Evolutionary conservation across 1,140 invertebrate genomes (phyloP).

Genomic region (Manduca sexta): DNA sequence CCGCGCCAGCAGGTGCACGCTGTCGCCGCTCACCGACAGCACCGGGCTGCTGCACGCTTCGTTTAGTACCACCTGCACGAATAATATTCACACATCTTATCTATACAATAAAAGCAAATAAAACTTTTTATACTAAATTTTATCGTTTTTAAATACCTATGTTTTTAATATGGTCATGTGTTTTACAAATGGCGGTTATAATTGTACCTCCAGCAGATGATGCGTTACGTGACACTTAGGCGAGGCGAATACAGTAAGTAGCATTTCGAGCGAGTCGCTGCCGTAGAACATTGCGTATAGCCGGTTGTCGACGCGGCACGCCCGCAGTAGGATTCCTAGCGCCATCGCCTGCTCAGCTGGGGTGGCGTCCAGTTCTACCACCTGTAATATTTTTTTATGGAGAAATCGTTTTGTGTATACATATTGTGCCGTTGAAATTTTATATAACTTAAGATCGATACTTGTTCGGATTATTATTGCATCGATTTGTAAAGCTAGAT

Average conservation of each 20-base stretch:
- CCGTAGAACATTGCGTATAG: slow-evolving; percentile 70
- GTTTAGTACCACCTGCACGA: slow-evolving; percentile 70
- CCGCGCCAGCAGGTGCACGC: slow-evolving; percentile 34
- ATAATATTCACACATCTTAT: neutral
- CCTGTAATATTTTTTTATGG: no score
- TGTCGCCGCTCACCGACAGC: slow-evolving; percentile 53
- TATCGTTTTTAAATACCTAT: no score
- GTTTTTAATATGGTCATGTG: no score
- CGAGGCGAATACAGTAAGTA: slow-evolving; percentile 74
- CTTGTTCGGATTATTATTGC: no score
- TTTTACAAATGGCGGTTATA: no score
- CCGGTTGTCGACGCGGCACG: slow-evolving; percentile 67
- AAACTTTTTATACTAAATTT: no score
- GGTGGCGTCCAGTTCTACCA: slow-evolving; percentile 75
- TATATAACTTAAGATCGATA: no score
- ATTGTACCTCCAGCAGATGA: slow-evolving; percentile 73
- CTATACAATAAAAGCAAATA: neutral
- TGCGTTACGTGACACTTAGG: slow-evolving; percentile 66
- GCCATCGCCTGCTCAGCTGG: slow-evolving; percentile 75
- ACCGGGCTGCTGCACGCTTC: slow-evolving; percentile 73
- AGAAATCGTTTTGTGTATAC: no score
- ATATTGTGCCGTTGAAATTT: no score
- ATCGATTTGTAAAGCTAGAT: no score
- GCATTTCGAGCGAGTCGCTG: slow-evolving; percentile 63
- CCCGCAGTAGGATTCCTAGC: slow-evolving; percentile 71